phyloP scores from a whole-genome alignment of 64 coral and sea anemone genomes.

The Astreopora myriophthalma region DNA sequence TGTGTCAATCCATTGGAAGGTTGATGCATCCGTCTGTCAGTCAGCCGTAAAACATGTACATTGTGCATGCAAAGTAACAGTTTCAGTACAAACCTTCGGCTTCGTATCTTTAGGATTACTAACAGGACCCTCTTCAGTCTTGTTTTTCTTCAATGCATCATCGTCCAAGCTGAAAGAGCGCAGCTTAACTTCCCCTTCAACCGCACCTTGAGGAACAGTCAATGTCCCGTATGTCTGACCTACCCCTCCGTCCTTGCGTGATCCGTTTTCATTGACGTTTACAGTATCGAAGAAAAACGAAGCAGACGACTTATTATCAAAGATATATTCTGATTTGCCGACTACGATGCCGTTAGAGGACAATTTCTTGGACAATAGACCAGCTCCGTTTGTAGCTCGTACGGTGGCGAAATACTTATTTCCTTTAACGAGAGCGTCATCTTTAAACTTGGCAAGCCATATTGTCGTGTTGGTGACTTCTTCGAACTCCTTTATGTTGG shows the following conservation, averaged over 20 bases:
- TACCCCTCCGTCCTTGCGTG: constrained; percentile 79
- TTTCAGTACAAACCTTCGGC: constrained; percentile 58
- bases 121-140: constrained; percentile 73
- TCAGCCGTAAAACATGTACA: background rate
- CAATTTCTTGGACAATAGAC: constrained; percentile 79
- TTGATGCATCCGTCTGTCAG: background rate
- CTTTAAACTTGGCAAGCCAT: constrained; percentile 83
- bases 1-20: no score
- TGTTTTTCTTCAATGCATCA: constrained; percentile 31
- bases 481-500: constrained; percentile 72
- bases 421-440: constrained; percentile 62
- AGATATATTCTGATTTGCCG: constrained; percentile 95
- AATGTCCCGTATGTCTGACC: constrained; percentile 93
- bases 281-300: constrained; percentile 89
- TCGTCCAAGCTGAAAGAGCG: constrained; percentile 83
- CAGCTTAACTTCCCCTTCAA: constrained; percentile 74
- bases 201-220: constrained; percentile 87
- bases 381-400: constrained; percentile 87
- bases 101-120: constrained; percentile 65
- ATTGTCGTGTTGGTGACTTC: constrained; percentile 90
- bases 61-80: background rate
- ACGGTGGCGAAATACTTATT: constrained; percentile 84
- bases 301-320: constrained; percentile 73
- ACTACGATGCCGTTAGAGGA: constrained; percentile 87
- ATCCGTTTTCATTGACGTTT: constrained; percentile 76